A percentile compares a stretch with the other conserved stretches of the same genome.
Conservation (phyloP, 2,888 invertebrate species). For the Sarcophaga variegata region DNA sequence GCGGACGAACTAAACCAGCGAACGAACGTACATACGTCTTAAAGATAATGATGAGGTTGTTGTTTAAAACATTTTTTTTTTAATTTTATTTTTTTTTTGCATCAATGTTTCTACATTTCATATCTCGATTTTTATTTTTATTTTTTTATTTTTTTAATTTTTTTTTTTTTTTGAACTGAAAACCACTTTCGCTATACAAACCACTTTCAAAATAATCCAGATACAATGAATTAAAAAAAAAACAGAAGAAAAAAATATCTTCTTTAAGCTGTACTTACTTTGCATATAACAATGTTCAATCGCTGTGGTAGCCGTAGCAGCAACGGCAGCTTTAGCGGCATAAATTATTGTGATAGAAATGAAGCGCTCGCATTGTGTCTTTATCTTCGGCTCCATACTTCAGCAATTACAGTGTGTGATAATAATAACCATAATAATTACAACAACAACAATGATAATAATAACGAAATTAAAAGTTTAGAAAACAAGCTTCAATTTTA, state of each 20-base stretch:
- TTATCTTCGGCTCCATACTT: too few relatives aligned
- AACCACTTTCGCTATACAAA: constrained; percentile 66
- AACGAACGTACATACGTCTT: neutral
- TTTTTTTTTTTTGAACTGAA: constrained; percentile 58
- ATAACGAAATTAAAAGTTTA: constrained; percentile 55
- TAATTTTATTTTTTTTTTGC: constrained; percentile 18
- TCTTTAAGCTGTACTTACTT: constrained; percentile 44
- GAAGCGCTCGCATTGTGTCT: constrained; percentile 34
- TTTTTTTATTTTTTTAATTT: constrained; percentile 33
- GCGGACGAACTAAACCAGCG: too few relatives aligned
- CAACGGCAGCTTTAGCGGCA: constrained; percentile 33
- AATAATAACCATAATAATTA: constrained; percentile 2
- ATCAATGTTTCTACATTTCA: too few relatives aligned
- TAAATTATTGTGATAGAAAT: constrained; percentile 56
- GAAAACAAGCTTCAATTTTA: constrained; percentile 46
- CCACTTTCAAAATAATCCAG: constrained; percentile 68
- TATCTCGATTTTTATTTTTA: constrained; percentile 37
- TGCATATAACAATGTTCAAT: constrained; percentile 58
- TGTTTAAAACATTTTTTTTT: constrained; percentile 17
- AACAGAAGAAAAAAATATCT: constrained; percentile 49
- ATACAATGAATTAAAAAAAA: constrained; percentile 34
- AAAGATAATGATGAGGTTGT: constrained; percentile 26
- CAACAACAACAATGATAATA: neutral
- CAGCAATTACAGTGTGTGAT: constrained; percentile 23
- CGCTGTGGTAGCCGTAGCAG: neutral